Evolutionary conservation across 2,113 vertebrate species (phyloP).

Genomic region (Emydura subglobosa): DNA sequence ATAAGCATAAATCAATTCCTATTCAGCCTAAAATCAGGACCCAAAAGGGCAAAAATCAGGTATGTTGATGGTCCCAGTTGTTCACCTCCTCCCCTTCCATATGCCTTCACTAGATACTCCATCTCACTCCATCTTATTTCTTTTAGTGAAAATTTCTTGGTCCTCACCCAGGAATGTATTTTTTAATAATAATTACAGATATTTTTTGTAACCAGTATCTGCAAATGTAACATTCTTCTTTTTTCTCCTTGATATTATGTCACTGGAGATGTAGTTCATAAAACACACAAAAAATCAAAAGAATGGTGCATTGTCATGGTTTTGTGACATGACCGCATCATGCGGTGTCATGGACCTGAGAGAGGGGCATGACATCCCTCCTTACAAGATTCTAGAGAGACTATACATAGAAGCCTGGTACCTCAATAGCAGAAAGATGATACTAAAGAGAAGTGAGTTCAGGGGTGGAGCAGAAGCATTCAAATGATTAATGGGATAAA

Average conservation of each 20-base stretch:
- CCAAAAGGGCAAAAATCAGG: not conserved
- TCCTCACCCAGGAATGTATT: not conserved
- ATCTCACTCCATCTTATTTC: not conserved
- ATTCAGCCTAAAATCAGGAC: not conserved
- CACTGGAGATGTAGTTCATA: not conserved
- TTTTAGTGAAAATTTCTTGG: not conserved
- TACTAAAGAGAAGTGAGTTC: not conserved
- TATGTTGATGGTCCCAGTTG: fast-evolving
- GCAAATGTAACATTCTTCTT: not conserved
- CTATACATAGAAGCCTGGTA: not conserved
- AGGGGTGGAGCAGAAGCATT: not conserved
- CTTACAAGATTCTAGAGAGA: not conserved
- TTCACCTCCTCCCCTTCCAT: not conserved
- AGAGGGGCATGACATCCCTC: not conserved
- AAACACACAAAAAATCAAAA: not conserved
- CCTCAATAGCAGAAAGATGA: not conserved
- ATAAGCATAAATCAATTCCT: not conserved
- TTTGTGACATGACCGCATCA: not conserved
- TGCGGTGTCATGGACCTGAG: not conserved
- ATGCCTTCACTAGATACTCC: not conserved
- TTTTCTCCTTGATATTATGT: not conserved
- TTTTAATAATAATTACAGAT: not conserved
- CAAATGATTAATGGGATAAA: not conserved
- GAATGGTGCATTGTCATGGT: not conserved
- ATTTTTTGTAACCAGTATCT: not conserved